Conservation (phyloP, 2,113 vertebrate genomes). For the Phalacrocorax carbo region DNA sequence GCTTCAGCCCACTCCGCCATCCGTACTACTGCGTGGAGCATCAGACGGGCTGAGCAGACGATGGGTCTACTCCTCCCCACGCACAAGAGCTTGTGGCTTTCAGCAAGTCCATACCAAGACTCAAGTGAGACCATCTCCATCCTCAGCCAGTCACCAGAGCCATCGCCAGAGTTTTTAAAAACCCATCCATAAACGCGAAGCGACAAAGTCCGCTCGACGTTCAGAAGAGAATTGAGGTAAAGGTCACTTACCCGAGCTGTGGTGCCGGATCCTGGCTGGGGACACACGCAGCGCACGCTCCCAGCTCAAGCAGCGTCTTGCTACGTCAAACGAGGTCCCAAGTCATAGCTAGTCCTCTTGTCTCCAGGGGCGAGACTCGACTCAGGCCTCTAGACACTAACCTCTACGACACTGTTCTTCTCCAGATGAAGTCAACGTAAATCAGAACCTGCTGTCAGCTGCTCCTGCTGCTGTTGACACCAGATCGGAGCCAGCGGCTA, state of each 20-base stretch:
- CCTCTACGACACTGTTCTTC: not conserved
- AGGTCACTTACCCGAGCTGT: not conserved
- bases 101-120: not conserved
- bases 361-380: not conserved
- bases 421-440: not conserved
- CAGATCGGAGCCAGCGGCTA: not conserved
- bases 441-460: not conserved
- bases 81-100: not conserved
- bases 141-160: not conserved
- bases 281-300: not conserved
- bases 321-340: not conserved
- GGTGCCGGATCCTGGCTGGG: not conserved
- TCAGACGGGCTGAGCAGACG: not conserved
- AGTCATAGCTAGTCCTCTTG: not conserved
- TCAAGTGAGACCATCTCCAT: rapidly evolving
- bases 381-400: not conserved
- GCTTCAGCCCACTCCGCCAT: not conserved
- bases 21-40: rapidly evolving
- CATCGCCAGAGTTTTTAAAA: not conserved
- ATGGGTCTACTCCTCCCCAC: rapidly evolving
- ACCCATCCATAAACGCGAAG: rapidly evolving
- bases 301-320: not conserved
- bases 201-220: not conserved
- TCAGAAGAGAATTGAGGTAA: rapidly evolving
- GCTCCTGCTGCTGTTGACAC: not conserved